Evolutionary conservation across 2,797 vertebrate genomes (phyloP).

Genomic region (Gymnodraco acuticeps): DNA sequence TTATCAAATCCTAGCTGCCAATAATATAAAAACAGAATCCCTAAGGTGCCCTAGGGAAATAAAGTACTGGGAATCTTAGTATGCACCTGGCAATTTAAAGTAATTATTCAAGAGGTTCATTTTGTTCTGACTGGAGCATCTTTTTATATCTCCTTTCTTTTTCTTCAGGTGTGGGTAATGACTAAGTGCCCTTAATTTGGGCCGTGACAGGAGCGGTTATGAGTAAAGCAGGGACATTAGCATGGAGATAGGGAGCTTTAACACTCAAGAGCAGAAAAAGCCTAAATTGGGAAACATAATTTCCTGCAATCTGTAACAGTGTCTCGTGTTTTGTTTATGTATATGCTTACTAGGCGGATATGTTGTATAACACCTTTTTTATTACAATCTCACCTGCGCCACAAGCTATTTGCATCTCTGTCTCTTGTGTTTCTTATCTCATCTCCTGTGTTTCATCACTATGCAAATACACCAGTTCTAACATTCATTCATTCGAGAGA

Average conservation of each 20-base stretch:
- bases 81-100: constrained; percentile 18
- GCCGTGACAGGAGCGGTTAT: constrained; percentile 37
- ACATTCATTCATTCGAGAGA: constrained; percentile 5
- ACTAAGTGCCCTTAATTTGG: constrained; percentile 48
- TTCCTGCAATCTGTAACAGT: constrained; percentile 24
- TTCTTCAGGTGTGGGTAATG: constrained; percentile 35
- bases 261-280: constrained; percentile 25
- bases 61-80: constrained; percentile 19
- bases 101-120: constrained; percentile 44
- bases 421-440: constrained; percentile 11
- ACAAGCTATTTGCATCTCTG: constrained; percentile 47
- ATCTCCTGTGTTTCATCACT: constrained; percentile 36
- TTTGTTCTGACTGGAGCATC: constrained; percentile 40
- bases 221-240: constrained; percentile 26
- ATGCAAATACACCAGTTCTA: constrained; percentile 34
- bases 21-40: constrained; percentile 21
- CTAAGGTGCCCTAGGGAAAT: constrained; percentile 3
- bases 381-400: constrained; percentile 37
- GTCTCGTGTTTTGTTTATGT: constrained; percentile 36
- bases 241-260: constrained; percentile 28
- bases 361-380: constrained; percentile 31
- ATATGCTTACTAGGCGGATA: constrained; percentile 16
- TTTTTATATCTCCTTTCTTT: constrained; percentile 19
- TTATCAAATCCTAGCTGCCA: constrained; percentile 33
- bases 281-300: constrained; percentile 29